Evolutionary conservation across 64 coral and sea anemone genomes (phyloP).

Genomic region (Pocillopora verrucosa): DNA sequence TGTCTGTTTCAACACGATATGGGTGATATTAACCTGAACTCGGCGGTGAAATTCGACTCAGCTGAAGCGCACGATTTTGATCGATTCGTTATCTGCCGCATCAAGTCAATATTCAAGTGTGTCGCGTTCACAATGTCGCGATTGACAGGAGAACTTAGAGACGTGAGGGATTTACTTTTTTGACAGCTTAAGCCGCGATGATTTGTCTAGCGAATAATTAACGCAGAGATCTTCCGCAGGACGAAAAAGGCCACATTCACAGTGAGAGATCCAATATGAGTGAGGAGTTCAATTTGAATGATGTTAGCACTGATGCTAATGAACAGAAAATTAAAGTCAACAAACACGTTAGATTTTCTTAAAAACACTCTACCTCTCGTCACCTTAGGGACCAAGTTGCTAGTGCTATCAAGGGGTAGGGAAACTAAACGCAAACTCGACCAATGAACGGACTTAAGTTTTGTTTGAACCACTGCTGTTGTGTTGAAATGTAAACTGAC

Average conservation of each 20-base stretch:
- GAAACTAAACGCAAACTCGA: neutral
- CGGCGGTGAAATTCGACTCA: slow-evolving; percentile 30
- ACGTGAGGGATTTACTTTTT: slow-evolving; percentile 32
- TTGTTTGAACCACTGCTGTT: neutral
- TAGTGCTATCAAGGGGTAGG: neutral
- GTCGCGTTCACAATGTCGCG: slow-evolving; percentile 14
- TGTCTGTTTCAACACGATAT: slow-evolving; percentile 41
- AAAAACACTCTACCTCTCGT: neutral
- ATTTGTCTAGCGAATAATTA: slow-evolving; percentile 20
- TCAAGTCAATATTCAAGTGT: slow-evolving; percentile 51
- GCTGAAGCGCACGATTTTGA: neutral
- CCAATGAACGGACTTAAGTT: neutral
- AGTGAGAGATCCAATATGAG: slow-evolving; percentile 26
- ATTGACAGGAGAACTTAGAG: slow-evolving; percentile 18
- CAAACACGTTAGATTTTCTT: neutral
- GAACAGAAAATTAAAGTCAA: slow-evolving; percentile 18
- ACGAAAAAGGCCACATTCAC: neutral
- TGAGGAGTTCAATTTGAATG: slow-evolving; percentile 16
- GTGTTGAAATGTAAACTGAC: neutral
- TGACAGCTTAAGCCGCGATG: slow-evolving; percentile 36
- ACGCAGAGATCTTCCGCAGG: slow-evolving; percentile 23
- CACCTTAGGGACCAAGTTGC: neutral
- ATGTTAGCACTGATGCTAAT: neutral
- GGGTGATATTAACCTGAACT: slow-evolving; percentile 21
- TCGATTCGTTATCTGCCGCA: slow-evolving; percentile 29